Conservation (phyloP, 2,888 invertebrate genomes). For the Allophyes oxyacanthae region DNA sequence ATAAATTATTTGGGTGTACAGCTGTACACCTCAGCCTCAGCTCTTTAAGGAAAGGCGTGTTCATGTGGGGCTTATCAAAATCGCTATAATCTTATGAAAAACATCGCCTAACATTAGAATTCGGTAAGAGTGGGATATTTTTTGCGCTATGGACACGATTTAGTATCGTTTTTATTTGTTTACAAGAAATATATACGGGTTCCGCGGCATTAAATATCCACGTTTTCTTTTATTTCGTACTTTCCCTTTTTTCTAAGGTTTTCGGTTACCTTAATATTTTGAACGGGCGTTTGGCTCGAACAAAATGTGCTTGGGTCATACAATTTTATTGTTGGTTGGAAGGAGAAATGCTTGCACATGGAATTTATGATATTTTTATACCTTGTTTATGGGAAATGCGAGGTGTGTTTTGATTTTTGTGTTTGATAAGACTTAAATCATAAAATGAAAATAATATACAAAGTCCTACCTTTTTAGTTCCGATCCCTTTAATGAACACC, state of each 20-base stretch:
- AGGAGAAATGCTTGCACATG: constrained; percentile 7
- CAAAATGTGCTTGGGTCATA: constrained; percentile 19
- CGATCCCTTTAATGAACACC: no score
- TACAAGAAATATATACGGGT: constrained; percentile 65
- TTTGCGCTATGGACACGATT: constrained; percentile 66
- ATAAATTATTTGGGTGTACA: no score
- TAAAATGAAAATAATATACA: no score
- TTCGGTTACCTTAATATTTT: constrained; percentile 48
- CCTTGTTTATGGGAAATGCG: background rate
- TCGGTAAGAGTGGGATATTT: constrained; percentile 61
- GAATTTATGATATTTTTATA: constrained; percentile 5
- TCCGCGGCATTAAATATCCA: constrained; percentile 57
- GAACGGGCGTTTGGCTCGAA: constrained; percentile 18
- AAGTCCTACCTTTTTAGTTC: no score
- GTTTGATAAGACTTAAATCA: no score
- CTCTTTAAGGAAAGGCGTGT: no score
- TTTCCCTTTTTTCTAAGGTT: constrained; percentile 30
- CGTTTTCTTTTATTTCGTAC: constrained; percentile 48
- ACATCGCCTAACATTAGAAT: constrained; percentile 52
- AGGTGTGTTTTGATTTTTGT: no score
- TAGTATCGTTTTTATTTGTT: constrained; percentile 71
- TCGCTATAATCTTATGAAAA: constrained; percentile 37
- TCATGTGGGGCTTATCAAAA: no score
- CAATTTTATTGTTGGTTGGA: constrained; percentile 32
- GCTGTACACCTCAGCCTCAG: no score